A percentile compares a stretch with the other conserved stretches of the same genome.
These are phyloP conservation scores for Microcebus jonahi DNA, from an alignment of 2,113 vertebrate species.

Conservation along the genomic window DNA sequence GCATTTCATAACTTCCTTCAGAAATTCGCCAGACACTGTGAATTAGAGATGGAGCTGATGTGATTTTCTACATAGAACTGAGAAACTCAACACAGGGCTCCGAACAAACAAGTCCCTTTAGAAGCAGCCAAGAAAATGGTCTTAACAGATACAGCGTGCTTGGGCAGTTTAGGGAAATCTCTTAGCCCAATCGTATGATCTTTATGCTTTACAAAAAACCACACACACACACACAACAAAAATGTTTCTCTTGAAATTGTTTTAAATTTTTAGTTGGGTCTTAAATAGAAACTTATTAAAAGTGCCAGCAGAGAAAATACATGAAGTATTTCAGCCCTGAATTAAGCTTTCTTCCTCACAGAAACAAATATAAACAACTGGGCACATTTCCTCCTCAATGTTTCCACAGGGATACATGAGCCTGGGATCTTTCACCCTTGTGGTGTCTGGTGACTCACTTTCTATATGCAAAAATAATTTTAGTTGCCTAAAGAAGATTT, in stretches of 20 bases:
- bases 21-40: background rate
- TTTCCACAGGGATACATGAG: conserved; percentile 31
- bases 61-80: background rate
- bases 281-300: background rate
- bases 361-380: conserved; percentile 32
- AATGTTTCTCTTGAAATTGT: background rate
- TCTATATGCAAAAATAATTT: conserved; percentile 44
- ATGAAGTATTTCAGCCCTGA: conserved; percentile 25
- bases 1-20: conserved; percentile 41
- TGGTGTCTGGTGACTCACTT: conserved; percentile 28
- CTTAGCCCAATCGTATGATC: background rate
- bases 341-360: conserved; percentile 26
- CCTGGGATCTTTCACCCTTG: background rate
- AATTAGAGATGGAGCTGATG: background rate
- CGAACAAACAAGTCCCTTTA: background rate
- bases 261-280: background rate
- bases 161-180: conserved; percentile 12
- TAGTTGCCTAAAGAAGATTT: conserved; percentile 21
- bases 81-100: background rate
- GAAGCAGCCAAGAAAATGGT: background rate
- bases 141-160: background rate
- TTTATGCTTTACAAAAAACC: background rate
- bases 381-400: background rate
- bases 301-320: background rate
- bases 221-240: background rate